Base-by-base conservation (phyloP, 2,888 invertebrate species). In the Pristionchus arcanus region DNA sequence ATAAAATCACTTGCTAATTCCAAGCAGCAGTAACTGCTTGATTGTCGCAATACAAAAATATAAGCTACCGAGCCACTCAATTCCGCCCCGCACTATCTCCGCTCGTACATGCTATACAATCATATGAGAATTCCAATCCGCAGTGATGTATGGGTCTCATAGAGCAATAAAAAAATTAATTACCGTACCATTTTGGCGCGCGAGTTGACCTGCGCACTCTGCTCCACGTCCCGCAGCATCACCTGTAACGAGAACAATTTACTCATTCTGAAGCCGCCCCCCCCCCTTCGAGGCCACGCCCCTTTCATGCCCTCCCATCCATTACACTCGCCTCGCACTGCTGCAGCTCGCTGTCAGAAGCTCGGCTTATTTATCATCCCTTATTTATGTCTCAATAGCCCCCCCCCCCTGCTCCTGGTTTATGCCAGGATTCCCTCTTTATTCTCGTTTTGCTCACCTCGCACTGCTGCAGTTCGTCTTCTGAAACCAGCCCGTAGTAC, bases 181-280 rank as follows among this genome's bases (percentile, higher is more conserved):
- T 66, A 16, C 49, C n/a, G 25, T 49, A 83, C 81, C 31, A 19
- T 15, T 19, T 9, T 49, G 25, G 37, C 59, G 25, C 74, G 31
- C 21, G 89, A 88, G 25, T 49, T 34, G 11, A 83, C 59, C 53
- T 92, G 92, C 2, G 94, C 98, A 0, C 99, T 99, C 95, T 99
- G 98, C 37, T 97, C 97, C 68, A 99, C 97, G 95, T 99, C 99
- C 95, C 98, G 98, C 63, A 99, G 96, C 99, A 99, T 99, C 37
- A 92, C 86, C 84, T 84, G 49, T 9, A 89, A 83, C n/a, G 13
- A 4, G 9, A 66, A 55, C 2, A 66, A 49, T 81, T 42, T 3
- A 5, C 15, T 4, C 5, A 71, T 28, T 7, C 71, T 25, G 28
- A n/a, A n/a, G 16, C 16, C 15, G 16, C 16, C 15, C 31, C 31